Percentiles rank a stretch among this genome's conserved stretches.
Evolutionary conservation across 1,140 invertebrate genomes (phyloP).

Genomic region (Aricia agestis): DNA sequence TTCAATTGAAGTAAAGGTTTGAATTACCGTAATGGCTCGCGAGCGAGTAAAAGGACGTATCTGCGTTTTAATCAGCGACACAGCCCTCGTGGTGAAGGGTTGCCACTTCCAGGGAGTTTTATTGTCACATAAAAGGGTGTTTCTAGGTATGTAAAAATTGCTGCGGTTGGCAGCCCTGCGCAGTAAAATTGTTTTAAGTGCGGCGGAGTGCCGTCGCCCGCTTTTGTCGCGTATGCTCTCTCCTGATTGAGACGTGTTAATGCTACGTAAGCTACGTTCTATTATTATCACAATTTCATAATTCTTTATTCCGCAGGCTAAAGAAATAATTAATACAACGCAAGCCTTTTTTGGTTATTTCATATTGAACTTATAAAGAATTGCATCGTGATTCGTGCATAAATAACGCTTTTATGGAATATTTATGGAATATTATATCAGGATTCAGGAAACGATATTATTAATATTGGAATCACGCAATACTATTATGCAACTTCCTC

Average conservation of each 20-base stretch:
- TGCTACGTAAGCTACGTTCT: neutral
- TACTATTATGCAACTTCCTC: no score
- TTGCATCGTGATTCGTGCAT: no score
- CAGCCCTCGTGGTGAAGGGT: conserved; percentile 37
- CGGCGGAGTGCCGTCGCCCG: conserved; percentile 22
- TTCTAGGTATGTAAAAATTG: neutral
- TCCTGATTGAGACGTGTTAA: conserved; percentile 19
- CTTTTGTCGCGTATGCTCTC: conserved; percentile 2
- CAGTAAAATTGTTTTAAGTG: conserved; percentile 48
- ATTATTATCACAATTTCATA: no score
- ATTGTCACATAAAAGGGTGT: neutral
- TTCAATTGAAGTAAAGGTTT: conserved; percentile 25
- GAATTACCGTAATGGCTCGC: conserved; percentile 24
- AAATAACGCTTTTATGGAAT: no score
- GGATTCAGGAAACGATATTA: no score
- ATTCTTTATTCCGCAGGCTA: no score
- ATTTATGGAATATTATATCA: no score
- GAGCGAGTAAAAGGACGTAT: conserved; percentile 28
- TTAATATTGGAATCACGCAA: no score
- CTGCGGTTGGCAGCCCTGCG: conserved; percentile 8
- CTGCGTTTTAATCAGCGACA: conserved; percentile 39
- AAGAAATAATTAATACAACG: no score
- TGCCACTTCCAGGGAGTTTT: conserved; percentile 28
- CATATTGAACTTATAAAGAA: no score
- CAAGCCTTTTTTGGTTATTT: no score